phyloP scores from a whole-genome alignment of 2,888 invertebrate species.

The Xestobium rufovillosum region DNA sequence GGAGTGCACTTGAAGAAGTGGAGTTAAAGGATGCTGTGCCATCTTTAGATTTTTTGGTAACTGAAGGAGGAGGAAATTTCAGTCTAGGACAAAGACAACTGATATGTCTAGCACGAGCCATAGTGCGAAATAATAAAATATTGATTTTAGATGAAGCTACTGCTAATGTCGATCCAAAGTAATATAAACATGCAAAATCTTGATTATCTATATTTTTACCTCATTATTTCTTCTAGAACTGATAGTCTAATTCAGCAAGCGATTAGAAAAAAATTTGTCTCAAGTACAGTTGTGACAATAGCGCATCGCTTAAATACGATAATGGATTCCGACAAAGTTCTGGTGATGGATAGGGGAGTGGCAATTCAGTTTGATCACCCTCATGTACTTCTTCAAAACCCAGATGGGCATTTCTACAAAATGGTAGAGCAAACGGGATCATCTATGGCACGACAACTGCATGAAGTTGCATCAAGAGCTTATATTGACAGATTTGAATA shows the following conservation, averaged over 20 bases:
- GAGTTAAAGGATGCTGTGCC: constrained; percentile 65
- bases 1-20: constrained; percentile 67
- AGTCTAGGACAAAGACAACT: constrained; percentile 85
- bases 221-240: no score
- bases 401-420: constrained; percentile 54
- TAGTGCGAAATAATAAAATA: constrained; percentile 69
- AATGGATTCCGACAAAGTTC: constrained; percentile 74
- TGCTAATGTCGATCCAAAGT: constrained; percentile 82
- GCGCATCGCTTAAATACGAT: constrained; percentile 77
- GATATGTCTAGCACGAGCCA: constrained; percentile 77
- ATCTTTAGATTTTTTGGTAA: constrained; percentile 56
- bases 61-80: constrained; percentile 73
- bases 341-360: constrained; percentile 72
- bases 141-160: constrained; percentile 86
- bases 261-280: constrained; percentile 63
- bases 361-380: constrained; percentile 75
- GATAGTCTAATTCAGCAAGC: constrained; percentile 69
- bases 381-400: constrained; percentile 54
- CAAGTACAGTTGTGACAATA: constrained; percentile 74
- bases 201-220: no score
- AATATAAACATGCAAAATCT: constrained; percentile 31
- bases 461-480: constrained; percentile 28
- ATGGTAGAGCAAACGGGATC: constrained; percentile 64
- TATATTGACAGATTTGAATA: constrained; percentile 18
- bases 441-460: constrained; percentile 32